Conservation (phyloP, 2,888 invertebrate species). For the Abscondita cerata region DNA sequence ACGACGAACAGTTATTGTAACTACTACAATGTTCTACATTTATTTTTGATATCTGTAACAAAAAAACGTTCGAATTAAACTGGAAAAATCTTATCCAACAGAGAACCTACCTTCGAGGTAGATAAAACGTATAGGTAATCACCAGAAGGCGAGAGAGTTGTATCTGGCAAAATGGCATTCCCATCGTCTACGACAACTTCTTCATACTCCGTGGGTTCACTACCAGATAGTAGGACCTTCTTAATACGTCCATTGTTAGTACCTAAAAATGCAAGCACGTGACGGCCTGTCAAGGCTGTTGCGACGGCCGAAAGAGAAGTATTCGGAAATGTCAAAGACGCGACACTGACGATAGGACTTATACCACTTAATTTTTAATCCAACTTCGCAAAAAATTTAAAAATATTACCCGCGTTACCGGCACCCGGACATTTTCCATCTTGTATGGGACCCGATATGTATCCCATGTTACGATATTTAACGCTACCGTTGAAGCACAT, state of each 20-base stretch:
- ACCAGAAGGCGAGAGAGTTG: slow-evolving; percentile 82
- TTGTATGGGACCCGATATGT: slow-evolving; percentile 88
- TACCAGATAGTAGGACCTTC: slow-evolving; percentile 81
- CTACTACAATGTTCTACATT: slow-evolving; percentile 87
- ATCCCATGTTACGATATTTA: slow-evolving; percentile 90
- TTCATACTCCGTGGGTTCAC: slow-evolving; percentile 82
- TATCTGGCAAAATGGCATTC: slow-evolving; percentile 83
- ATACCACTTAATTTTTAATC: slow-evolving; percentile 91
- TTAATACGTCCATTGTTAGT: slow-evolving; percentile 85
- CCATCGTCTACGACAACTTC: slow-evolving; percentile 83
- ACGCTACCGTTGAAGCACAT: slow-evolving; percentile 96
- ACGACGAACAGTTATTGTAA: slow-evolving; percentile 86
- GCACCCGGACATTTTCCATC: slow-evolving; percentile 90
- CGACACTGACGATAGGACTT: slow-evolving; percentile 80
- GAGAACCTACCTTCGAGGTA: slow-evolving; percentile 68
- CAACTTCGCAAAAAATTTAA: slow-evolving; percentile 86
- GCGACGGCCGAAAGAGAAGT: slow-evolving; percentile 84
- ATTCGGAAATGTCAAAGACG: slow-evolving; percentile 79
- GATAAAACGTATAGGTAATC: slow-evolving; percentile 88
- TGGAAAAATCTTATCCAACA: too few relatives aligned
- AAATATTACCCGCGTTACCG: slow-evolving; percentile 87
- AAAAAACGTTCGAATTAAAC: too few relatives aligned
- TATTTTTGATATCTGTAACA: slow-evolving; percentile 71
- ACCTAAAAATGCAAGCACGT: slow-evolving; percentile 94
- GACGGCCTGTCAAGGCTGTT: slow-evolving; percentile 86